These are phyloP conservation scores for Eurypyga helias DNA, from an alignment of 2,113 vertebrate genomes.

Conservation along the genomic window DNA sequence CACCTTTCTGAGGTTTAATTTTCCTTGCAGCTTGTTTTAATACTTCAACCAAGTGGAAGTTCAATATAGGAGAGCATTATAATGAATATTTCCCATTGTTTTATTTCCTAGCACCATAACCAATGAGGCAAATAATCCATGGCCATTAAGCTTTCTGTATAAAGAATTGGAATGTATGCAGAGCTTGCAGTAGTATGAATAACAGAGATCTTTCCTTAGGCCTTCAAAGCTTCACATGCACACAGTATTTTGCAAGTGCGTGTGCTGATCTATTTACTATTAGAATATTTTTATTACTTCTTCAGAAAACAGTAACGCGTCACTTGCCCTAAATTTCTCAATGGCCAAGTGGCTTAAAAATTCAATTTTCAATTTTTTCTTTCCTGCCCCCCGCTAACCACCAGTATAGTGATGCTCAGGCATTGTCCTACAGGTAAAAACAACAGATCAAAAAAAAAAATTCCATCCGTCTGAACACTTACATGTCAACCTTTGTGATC, in stretches of 20 bases:
- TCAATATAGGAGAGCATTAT: conserved; percentile 52
- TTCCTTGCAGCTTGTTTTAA: conserved; percentile 74
- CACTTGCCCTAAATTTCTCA: not conserved
- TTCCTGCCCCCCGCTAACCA: too few relatives aligned
- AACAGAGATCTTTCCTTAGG: conserved; percentile 39
- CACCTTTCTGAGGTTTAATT: conserved; percentile 53
- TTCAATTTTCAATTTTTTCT: not conserved
- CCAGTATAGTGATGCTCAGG: not conserved
- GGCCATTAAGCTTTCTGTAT: conserved; percentile 72
- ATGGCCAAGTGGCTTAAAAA: not conserved
- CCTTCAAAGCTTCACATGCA: conserved; percentile 38
- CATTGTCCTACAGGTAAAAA: not conserved
- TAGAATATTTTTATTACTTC: conserved; percentile 38
- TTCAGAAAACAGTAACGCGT: not conserved
- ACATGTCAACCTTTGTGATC: not conserved
- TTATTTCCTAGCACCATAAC: conserved; percentile 71
- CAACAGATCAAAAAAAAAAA: not conserved
- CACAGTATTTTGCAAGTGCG: not conserved
- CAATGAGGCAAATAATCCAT: conserved; percentile 80
- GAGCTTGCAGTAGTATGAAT: conserved; percentile 23
- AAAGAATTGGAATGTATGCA: conserved; percentile 67
- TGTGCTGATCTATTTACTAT: not conserved
- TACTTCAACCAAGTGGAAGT: conserved; percentile 60
- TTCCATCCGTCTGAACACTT: not conserved
- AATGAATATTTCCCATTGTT: conserved; percentile 61